A percentile compares a stretch with the other conserved stretches of the same genome.
These are phyloP conservation scores for Lagodon rhomboides DNA, from an alignment of 2,797 vertebrate species.

Conservation along the genomic window DNA sequence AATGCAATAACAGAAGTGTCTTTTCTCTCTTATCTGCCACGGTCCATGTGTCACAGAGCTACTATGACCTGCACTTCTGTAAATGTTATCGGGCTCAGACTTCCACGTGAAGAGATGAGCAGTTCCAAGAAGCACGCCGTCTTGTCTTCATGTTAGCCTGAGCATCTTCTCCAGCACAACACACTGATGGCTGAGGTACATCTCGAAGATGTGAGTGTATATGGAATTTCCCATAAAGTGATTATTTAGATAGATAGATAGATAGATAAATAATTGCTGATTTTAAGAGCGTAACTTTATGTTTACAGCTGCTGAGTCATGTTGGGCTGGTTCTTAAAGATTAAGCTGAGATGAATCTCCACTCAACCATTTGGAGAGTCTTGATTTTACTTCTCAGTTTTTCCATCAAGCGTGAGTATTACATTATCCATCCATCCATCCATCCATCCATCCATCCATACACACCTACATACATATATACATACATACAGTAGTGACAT, in stretches of 20 bases:
- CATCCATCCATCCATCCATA: neutral
- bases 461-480: too few species aligned
- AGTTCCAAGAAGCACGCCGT: neutral
- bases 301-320: slow-evolving; percentile 19
- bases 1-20: neutral
- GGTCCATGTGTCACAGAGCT: neutral
- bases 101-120: neutral
- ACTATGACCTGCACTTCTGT: neutral
- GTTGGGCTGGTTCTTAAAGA: slow-evolving; percentile 15
- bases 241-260: neutral
- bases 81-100: slow-evolving; percentile 10
- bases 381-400: slow-evolving; percentile 59
- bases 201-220: neutral
- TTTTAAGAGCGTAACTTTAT: neutral
- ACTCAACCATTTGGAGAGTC: slow-evolving; percentile 45
- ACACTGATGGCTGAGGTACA: slow-evolving; percentile 27
- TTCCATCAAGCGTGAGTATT: slow-evolving; percentile 74
- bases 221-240: neutral
- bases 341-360: slow-evolving; percentile 75
- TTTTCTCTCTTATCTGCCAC: neutral
- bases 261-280: neutral
- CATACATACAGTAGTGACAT: too few species aligned
- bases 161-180: neutral
- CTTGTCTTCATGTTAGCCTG: neutral
- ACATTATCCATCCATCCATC: neutral